phyloP scores from a whole-genome alignment of 1,140 invertebrate species.

The Popillia japonica region DNA sequence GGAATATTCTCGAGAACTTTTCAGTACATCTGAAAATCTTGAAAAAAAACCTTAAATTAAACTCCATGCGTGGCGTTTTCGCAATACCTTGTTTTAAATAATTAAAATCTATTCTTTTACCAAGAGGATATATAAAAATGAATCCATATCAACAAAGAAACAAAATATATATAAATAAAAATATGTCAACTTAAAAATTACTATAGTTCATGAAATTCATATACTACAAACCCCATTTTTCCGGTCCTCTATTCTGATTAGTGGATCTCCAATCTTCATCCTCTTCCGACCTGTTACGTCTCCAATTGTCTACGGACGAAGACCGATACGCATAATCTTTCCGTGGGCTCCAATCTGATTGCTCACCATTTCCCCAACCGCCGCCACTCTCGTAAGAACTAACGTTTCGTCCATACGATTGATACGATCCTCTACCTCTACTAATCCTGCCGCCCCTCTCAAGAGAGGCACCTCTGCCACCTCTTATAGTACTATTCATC shows the following conservation, averaged over 20 bases:
- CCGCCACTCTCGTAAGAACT: conserved; percentile 62
- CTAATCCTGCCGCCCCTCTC: conserved; percentile 58
- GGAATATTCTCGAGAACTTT: no score
- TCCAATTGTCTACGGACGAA: conserved; percentile 70
- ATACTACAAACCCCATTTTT: conserved; percentile 64
- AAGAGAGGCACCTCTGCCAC: conserved; percentile 61
- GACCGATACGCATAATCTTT: conserved; percentile 68
- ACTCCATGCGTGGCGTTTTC: no score
- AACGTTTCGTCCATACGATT: conserved; percentile 67
- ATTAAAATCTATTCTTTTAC: no score
- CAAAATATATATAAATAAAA: no score
- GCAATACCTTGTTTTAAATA: no score
- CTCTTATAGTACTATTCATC: conserved; percentile 62
- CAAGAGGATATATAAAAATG: no score
- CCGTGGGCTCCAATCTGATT: conserved; percentile 71
- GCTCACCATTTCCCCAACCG: conserved; percentile 65
- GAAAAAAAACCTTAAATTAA: no score
- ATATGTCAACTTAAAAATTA: no score
- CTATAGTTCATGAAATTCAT: no score
- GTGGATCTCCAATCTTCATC: conserved; percentile 70
- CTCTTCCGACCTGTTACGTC: conserved; percentile 64
- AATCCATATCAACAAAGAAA: no score
- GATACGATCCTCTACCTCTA: conserved; percentile 66
- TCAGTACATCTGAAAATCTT: no score
- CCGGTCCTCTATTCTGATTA: conserved; percentile 53